Base-by-base conservation (phyloP, 1,140 invertebrate species). In the Campodea augens region DNA sequence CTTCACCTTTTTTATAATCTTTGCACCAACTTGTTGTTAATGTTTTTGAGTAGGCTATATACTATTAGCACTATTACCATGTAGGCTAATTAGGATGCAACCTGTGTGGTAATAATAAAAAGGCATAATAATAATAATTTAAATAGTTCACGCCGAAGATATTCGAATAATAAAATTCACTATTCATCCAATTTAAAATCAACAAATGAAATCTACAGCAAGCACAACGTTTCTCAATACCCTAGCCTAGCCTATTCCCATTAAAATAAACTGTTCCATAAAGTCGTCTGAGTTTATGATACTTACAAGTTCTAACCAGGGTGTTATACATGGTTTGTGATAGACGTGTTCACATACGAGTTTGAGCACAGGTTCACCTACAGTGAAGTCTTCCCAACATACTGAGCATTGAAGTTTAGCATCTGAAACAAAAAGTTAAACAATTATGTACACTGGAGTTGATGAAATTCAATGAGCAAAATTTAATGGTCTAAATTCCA, bases 331-430 rank as follows among this genome's bases (percentile, higher is more conserved):
- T 27, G 75, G 71, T 58, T 77, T 73, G 64, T 98, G 92, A 67
- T 88, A 97, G 38, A 90, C 67, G 66, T 98, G 92, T 55, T 81
- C 72, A 68, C 92, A 98, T 25, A 83, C 76, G 56, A 98, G 67
- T 55, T 81, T 75, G 50, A 81, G 77, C 5, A 93, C 90, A 41
- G 73, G 71, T 66, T 96, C 89, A 36, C 77, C 74, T 53, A 84
- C 54, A 52, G 70, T 65, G 59, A 91, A 92, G 60, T 89, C 81
- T 54, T 97, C 92, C 89, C 93, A 95, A 63, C 92, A 98, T 4
- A 97, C 85, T 2, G 90, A 90, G 65, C 93, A 98, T 55, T 96
- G 86, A 10, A 87, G 65, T 57, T 80, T 83, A 24, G 73, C 66
- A 51, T 81, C 79, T 80, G 50, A 12, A 10, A 39, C 45, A 24